Base-by-base conservation (phyloP, 2,113 vertebrate genomes). In the Corythornis cristatus region DNA sequence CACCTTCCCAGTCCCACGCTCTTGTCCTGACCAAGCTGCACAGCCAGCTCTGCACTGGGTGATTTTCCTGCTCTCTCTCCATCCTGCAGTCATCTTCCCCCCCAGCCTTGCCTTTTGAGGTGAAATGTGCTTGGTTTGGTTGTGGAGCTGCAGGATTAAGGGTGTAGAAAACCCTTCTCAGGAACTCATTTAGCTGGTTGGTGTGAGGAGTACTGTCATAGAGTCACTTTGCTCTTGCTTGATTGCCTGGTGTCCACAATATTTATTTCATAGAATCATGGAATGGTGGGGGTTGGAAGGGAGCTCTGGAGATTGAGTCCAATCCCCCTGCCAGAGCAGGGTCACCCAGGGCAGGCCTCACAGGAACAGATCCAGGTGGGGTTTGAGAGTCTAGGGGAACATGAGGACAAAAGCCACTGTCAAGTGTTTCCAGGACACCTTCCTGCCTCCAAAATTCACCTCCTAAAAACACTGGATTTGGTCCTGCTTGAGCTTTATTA, bases 1-100 rank as follows among this genome's bases (percentile, higher is more conserved):
- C 31, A 4, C 6, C 0, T 54, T 60, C 35, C 37, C 31, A 4
- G 37, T 53, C 19, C 2, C 23, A 3, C 9, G 12, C 43, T 62
- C 15, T 54, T 31, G 21, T 29, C 62, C 74, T 3, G 0, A 1
- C 56, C 46, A 12, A 46, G 2, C 71, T 26, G 10, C 40, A 1
- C 1, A 11, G n/a, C 11, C 42, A 82, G 48, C 65, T 73, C 8
- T 12, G 60, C 18, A 3, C 22, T 11, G 2, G 5, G 26, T 21
- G 31, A 0, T 8, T 20, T 68, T 51, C 72, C 82, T 74, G 29
- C 3, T 26, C 7, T 0, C 5, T 31, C 15, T 11, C 42, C 11
- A 8, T 48, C 56, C 61, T 1, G 2, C 15, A 1, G 25, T 51
- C 50, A 26, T 51, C 12, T 15, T 51, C 13, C 50, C 50, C 22